Evolutionary conservation across 2,797 vertebrate species (phyloP).

Genomic region (Liparis tanakae): DNA sequence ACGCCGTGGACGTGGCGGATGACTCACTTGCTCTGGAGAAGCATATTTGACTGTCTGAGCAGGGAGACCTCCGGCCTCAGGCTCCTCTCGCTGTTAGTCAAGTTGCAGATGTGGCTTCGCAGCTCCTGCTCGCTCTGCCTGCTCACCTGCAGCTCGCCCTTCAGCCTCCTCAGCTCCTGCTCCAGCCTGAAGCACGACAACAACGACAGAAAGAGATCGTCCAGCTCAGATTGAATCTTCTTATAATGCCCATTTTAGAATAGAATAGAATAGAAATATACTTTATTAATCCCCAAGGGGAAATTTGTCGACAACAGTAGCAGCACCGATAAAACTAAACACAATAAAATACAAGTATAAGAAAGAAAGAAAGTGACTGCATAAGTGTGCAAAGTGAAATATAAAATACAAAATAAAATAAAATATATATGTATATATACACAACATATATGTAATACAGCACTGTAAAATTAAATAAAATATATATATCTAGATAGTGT

Average conservation of each 20-base stretch:
- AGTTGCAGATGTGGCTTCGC: slow-evolving; percentile 85
- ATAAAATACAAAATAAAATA: no score
- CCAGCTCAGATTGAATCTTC: not conserved
- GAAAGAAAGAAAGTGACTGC: no score
- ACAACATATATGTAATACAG: no score
- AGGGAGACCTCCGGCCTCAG: slow-evolving; percentile 84
- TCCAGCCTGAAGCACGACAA: slow-evolving; percentile 75
- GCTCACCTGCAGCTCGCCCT: slow-evolving; percentile 82
- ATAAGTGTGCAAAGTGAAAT: no score
- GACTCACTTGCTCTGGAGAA: slow-evolving; percentile 87
- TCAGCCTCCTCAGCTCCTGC: slow-evolving; percentile 83
- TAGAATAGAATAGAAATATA: no score
- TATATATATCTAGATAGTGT: no score
- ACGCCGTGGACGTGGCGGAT: not conserved
- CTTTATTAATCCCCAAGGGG: no score
- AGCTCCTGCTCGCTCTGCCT: slow-evolving; percentile 86
- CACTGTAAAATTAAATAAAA: no score
- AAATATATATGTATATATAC: no score
- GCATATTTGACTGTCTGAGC: slow-evolving; percentile 86
- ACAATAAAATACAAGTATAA: no score
- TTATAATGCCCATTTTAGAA: accelerated
- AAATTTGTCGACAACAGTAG: no score
- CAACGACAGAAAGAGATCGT: not conserved
- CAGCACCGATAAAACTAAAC: no score
- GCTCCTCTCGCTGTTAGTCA: slow-evolving; percentile 87